Evolutionary conservation across 2,113 vertebrate genomes (phyloP).

Genomic region (Atlantisia rogersi): DNA sequence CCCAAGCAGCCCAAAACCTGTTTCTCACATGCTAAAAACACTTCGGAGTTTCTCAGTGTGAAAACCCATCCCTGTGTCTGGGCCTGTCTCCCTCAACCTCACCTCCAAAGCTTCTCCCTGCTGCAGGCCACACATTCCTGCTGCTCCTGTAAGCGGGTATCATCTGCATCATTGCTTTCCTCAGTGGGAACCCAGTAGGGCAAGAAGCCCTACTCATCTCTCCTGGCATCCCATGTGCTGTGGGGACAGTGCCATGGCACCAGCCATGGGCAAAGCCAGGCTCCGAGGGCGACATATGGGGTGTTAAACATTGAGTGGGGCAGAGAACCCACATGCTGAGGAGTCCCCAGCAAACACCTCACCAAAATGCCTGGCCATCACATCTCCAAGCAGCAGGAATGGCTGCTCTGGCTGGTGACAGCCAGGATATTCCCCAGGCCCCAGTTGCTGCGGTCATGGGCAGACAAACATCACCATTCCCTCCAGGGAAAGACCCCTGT

Average conservation of each 20-base stretch:
- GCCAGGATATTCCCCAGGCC: neutral
- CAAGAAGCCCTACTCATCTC: neutral
- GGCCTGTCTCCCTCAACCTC: neutral
- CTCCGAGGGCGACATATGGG: neutral
- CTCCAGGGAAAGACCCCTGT: neutral
- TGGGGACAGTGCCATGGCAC: neutral
- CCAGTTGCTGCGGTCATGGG: neutral
- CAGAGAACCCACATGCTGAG: neutral
- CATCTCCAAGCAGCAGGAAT: neutral
- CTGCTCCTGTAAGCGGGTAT: neutral
- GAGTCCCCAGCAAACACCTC: neutral
- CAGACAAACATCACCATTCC: rapidly evolving
- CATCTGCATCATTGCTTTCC: neutral
- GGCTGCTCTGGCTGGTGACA: neutral
- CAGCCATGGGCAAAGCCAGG: neutral
- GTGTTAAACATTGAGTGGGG: neutral
- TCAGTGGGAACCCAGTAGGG: neutral
- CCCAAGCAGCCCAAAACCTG: neutral
- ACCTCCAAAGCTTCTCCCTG: neutral
- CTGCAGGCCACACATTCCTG: neutral
- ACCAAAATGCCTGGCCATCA: rapidly evolving
- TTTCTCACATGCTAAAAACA: neutral
- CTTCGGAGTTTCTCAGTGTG: neutral
- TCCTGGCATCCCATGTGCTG: neutral
- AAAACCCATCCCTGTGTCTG: neutral